Evolutionary conservation across 2,113 vertebrate species (phyloP), one percentile per base, ranked within the genome.

Genomic region (Sebastes fasciatus): DNA sequence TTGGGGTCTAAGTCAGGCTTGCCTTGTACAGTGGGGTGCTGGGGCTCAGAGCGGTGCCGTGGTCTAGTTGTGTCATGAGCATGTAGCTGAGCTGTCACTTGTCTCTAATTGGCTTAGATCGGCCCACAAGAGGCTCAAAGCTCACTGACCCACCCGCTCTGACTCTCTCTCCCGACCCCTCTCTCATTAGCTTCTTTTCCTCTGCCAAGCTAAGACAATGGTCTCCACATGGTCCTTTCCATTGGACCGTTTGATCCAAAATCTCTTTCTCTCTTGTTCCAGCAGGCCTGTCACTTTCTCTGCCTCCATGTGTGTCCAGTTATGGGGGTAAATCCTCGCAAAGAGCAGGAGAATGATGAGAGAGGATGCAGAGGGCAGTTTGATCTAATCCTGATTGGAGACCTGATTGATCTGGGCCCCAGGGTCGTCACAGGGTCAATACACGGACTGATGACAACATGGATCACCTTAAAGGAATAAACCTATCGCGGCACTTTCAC

Each of bases 31-130:
- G 79, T 75, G 80, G 87, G 86, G 69, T 89, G 72, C 66, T 73
- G 79, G 88, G 83, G 76, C 86, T 80, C 68, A 91, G 85, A 93
- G 91, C 77, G 6, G 43, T 74, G 85, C 81, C 14, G 42, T 88
- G 91, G 92, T 95, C 94, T 94, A 88, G 92, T 92, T 94, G 91
- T 95, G 94, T 96, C 95, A 95, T 83, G 79, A 92, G 83, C 82
- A 80, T 86, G 88, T 85, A 91, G 89, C 88, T 88, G 84, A 88
- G 90, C 93, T 95, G 94, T 95, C 94, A 94, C 91, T 95, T 92
- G 84, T 85, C 82, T 93, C 88, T 96, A 95, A 95, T 96, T 95
- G 95, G 94, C 87, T 83, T 84, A 89, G 90, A 89, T 94, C 91
- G 92, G 65, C 83, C 81, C 79, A 82, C 58, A 11, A 84, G 82